These are phyloP conservation scores for Rhingia rostrata DNA, from an alignment of 2,888 invertebrate genomes.

Conservation along the genomic window DNA sequence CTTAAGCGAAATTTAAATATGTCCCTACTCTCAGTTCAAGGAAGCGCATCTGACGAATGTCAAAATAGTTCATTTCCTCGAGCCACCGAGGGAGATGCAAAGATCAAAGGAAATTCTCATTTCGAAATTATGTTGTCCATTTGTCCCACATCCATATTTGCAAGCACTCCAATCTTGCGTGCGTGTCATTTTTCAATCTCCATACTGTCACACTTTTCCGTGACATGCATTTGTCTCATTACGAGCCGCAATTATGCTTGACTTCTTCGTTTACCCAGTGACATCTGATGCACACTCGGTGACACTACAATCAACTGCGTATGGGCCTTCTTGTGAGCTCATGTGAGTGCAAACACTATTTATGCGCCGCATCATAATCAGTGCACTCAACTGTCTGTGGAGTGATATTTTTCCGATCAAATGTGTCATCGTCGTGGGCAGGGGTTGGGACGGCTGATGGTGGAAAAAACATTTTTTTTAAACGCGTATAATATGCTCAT, in stretches of 20 bases:
- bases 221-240: slow-evolving; percentile 72
- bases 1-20: too few species aligned
- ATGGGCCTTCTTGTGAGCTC: slow-evolving; percentile 24
- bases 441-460: not conserved
- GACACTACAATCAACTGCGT: slow-evolving; percentile 10
- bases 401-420: slow-evolving; percentile 54
- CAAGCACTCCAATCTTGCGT: not conserved
- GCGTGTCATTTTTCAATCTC: slow-evolving; percentile 65
- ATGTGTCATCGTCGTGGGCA: slow-evolving; percentile 63
- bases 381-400: slow-evolving; percentile 64
- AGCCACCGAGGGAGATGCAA: not conserved
- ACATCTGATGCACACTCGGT: slow-evolving; percentile 40
- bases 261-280: slow-evolving; percentile 34
- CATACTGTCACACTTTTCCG: slow-evolving; percentile 63
- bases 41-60: not conserved
- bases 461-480: slow-evolving; percentile 34
- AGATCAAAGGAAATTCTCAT: slow-evolving; percentile 54
- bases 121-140: slow-evolving; percentile 32
- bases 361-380: slow-evolving; percentile 68
- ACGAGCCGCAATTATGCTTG: slow-evolving; percentile 63
- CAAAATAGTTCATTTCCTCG: slow-evolving; percentile 17
- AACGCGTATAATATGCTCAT: slow-evolving; percentile 32
- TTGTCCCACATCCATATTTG: slow-evolving; percentile 57
- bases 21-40: too few species aligned
- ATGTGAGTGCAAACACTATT: slow-evolving; percentile 54